Conservation (phyloP, 2,888 invertebrate species). For the Pachydiplax longipennis region DNA sequence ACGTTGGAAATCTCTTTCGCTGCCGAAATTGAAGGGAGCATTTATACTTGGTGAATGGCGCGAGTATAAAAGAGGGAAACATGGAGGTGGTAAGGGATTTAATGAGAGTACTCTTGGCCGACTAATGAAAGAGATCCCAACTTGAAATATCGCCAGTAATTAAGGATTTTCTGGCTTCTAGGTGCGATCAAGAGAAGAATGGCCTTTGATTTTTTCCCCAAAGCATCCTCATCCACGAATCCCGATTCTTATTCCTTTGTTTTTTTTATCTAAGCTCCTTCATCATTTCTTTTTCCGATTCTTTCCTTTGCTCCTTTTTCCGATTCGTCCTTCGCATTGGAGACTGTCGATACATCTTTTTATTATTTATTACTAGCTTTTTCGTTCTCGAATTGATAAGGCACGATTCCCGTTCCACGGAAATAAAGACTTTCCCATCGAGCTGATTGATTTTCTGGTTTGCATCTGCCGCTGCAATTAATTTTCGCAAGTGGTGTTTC, state of each 20-base stretch:
- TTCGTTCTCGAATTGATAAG: not conserved
- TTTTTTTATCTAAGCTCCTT: not conserved
- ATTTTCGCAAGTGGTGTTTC: not conserved
- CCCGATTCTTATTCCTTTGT: too few relatives aligned
- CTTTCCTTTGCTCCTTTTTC: not conserved
- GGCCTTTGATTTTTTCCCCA: not conserved
- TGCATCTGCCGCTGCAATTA: too few relatives aligned
- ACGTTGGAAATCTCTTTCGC: not conserved
- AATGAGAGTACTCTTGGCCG: not conserved
- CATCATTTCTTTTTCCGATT: not conserved
- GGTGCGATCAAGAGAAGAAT: not conserved
- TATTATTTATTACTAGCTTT: not conserved
- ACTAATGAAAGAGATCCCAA: not conserved
- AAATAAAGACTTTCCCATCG: too few relatives aligned
- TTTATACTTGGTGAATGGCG: too few relatives aligned
- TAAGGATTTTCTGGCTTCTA: not conserved
- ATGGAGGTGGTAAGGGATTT: not conserved
- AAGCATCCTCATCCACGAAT: too few relatives aligned
- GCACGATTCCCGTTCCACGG: not conserved
- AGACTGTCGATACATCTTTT: not conserved
- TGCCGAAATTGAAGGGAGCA: not conserved
- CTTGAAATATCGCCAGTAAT: not conserved
- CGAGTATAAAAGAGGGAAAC: too few relatives aligned
- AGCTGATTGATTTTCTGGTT: too few relatives aligned
- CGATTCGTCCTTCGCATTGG: not conserved